Percentiles rank a stretch among this genome's conserved stretches.
phyloP scores from a whole-genome alignment of 2,888 invertebrate genomes.

The Gnatocerus cornutus region DNA sequence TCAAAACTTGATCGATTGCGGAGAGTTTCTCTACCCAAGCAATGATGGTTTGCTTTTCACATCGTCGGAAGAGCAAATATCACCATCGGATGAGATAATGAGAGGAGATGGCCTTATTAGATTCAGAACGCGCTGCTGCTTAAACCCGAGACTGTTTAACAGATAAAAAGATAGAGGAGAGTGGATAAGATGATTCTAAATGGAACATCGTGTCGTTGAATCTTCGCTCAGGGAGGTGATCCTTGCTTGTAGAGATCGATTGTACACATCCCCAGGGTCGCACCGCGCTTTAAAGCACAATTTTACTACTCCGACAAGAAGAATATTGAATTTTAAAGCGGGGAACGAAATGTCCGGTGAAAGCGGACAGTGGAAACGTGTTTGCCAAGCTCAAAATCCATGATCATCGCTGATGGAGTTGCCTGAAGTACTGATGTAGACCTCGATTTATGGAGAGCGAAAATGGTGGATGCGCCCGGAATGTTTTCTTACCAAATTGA shows the following conservation, averaged over 20 bases:
- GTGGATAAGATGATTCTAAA: constrained; percentile 61
- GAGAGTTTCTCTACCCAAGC: constrained; percentile 8
- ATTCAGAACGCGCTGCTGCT: constrained; percentile 58
- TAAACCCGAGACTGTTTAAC: constrained; percentile 57
- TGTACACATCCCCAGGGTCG: constrained; percentile 59
- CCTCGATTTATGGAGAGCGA: no score
- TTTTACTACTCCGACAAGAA: constrained; percentile 51
- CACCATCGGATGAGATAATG: constrained; percentile 57
- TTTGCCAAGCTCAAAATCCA: no score
- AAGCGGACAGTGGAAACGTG: not conserved
- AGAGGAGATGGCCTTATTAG: constrained; percentile 60
- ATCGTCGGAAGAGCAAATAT: constrained; percentile 53
- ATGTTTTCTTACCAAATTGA: no score
- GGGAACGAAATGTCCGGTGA: constrained; percentile 1
- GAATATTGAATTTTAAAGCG: constrained; percentile 56
- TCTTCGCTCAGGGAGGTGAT: constrained; percentile 60
- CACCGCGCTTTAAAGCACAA: constrained; percentile 54
- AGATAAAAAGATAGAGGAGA: constrained; percentile 59
- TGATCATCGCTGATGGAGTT: no score
- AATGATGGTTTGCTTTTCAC: constrained; percentile 45
- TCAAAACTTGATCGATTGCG: not conserved
- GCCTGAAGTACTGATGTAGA: no score
- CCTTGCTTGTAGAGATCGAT: constrained; percentile 59
- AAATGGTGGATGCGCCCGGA: no score
- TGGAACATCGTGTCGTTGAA: constrained; percentile 60